A percentile compares a stretch with the other conserved stretches of the same genome.
Evolutionary conservation across 1,140 invertebrate species (phyloP).

Genomic region (Drosophila paulistorum): DNA sequence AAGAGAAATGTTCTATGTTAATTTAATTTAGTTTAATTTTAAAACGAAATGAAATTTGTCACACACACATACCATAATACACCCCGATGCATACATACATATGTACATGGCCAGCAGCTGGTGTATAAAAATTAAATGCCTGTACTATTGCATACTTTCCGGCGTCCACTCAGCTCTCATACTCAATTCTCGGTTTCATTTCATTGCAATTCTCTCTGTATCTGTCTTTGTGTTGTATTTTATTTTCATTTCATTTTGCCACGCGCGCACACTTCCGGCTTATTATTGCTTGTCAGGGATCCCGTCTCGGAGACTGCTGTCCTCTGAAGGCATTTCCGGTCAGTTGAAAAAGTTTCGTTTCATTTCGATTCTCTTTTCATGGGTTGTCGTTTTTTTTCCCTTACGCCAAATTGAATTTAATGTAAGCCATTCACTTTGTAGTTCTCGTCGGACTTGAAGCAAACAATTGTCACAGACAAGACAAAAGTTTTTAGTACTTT

Average conservation of each 20-base stretch:
- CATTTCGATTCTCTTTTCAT: slow-evolving; percentile 18
- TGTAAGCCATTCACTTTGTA: slow-evolving; percentile 46
- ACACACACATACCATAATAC: slow-evolving; percentile 5
- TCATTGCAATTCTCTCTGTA: slow-evolving; percentile 40
- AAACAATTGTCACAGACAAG: slow-evolving; percentile 2
- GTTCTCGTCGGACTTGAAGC: slow-evolving; percentile 31
- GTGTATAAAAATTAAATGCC: slow-evolving; percentile 54
- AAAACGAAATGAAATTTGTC: slow-evolving; percentile 31
- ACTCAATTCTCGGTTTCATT: slow-evolving; percentile 25
- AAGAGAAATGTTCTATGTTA: slow-evolving; percentile 40
- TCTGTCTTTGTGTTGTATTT: slow-evolving; percentile 36
- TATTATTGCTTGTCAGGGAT: slow-evolving; percentile 64
- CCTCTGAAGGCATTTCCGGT: slow-evolving; percentile 68
- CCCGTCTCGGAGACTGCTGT: slow-evolving; percentile 36
- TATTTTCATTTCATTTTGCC: slow-evolving; percentile 62
- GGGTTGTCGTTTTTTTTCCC: slow-evolving; percentile 19
- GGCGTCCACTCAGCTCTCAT: slow-evolving; percentile 2
- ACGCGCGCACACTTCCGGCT: slow-evolving; percentile 73
- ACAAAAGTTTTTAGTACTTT: neutral
- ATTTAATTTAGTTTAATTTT: slow-evolving; percentile 52
- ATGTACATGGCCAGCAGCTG: slow-evolving; percentile 23
- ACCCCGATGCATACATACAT: neutral
- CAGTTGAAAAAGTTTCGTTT: slow-evolving; percentile 58
- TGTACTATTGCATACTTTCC: slow-evolving; percentile 64
- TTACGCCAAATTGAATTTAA: slow-evolving; percentile 80